Conservation (phyloP, 2,888 invertebrate genomes). For the Theretra japonica region DNA sequence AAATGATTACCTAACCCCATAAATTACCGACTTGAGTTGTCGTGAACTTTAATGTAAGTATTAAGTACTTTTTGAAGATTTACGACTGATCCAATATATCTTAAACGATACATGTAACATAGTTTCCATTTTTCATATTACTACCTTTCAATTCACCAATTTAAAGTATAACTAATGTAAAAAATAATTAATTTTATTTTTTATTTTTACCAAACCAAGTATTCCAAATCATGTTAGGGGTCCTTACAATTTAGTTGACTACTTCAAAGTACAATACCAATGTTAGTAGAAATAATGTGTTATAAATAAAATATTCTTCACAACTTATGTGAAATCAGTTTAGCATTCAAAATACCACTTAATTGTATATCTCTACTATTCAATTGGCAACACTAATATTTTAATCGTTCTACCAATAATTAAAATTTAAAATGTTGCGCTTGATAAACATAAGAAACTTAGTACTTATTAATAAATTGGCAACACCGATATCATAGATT, state of each 20-base stretch:
- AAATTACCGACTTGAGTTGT: no score
- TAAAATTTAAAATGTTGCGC: not conserved
- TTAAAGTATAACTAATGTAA: not conserved
- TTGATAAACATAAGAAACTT: not conserved
- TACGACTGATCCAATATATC: no score
- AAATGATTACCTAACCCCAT: no score
- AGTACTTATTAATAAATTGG: no score
- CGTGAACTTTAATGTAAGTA: no score
- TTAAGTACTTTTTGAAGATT: no score
- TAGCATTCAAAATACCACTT: not conserved
- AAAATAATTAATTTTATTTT: not conserved
- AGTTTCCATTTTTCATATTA: not conserved
- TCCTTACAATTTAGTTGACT: conserved; percentile 7
- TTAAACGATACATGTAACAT: no score
- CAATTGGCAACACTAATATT: not conserved
- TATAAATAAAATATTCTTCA: not conserved
- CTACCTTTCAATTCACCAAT: not conserved
- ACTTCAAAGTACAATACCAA: conserved; percentile 7
- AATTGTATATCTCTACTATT: not conserved
- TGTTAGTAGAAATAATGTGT: conserved; percentile 17
- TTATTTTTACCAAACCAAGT: not conserved
- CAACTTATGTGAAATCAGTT: not conserved
- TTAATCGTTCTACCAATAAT: not conserved
- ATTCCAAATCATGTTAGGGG: not conserved
- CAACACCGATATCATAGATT: not conserved